Evolutionary conservation across 2,888 invertebrate species (phyloP).

Genomic region (Trypoxylon attenuatum): DNA sequence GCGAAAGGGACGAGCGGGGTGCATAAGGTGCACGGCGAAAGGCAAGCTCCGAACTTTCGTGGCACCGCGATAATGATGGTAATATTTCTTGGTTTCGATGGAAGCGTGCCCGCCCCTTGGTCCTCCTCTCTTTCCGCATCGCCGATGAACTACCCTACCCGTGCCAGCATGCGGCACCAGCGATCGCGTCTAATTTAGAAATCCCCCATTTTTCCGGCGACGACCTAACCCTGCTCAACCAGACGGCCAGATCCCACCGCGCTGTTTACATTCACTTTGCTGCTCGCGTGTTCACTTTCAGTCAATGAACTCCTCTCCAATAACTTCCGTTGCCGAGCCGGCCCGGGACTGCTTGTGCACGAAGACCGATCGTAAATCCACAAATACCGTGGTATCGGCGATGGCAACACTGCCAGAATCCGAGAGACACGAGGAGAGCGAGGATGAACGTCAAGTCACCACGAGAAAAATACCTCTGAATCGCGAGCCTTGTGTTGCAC

Average conservation of each 20-base stretch:
- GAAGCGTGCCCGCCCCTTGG: slow-evolving; percentile 34
- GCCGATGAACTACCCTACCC: slow-evolving; percentile 7
- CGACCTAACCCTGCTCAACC: not conserved
- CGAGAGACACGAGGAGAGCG: too few species aligned
- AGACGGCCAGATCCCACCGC: not conserved
- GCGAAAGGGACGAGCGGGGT: not conserved
- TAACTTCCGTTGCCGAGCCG: too few species aligned
- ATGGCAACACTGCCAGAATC: too few species aligned
- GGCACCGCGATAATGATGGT: slow-evolving; percentile 52
- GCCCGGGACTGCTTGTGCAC: too few species aligned
- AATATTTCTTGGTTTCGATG: slow-evolving; percentile 44
- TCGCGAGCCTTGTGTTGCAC: too few species aligned
- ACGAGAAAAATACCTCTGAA: too few species aligned
- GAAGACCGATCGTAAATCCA: too few species aligned
- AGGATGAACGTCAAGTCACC: too few species aligned
- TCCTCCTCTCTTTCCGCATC: not conserved
- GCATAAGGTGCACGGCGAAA: not conserved
- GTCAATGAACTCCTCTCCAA: too few species aligned
- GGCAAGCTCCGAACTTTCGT: slow-evolving; percentile 37
- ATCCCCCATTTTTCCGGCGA: not conserved
- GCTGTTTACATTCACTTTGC: not conserved
- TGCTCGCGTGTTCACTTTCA: too few species aligned
- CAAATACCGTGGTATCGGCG: too few species aligned
- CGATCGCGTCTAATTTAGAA: not conserved
- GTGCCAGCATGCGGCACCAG: not conserved